Evolutionary conservation across 2,797 vertebrate genomes (phyloP), one percentile per base, ranked within the genome.

Genomic region (Knipowitschia caucasica): DNA sequence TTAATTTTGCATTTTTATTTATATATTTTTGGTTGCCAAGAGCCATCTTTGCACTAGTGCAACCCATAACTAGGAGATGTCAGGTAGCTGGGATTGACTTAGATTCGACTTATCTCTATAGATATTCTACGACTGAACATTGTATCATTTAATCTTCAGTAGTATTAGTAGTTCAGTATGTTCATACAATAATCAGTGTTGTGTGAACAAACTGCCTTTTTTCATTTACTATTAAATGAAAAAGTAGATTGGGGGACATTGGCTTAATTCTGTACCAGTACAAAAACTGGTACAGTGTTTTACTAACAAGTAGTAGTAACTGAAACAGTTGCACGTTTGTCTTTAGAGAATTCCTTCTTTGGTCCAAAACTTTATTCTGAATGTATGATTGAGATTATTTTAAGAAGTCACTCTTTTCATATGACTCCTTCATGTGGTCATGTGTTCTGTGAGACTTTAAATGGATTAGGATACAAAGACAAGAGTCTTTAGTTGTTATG

Each of bases 381-480:
- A 34, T 26, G 5, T 23, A 46, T 44, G 52, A 33, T 49, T 53
- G 34, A 66, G 52, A 70, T 61, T 77, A 59, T 78, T 78, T 73
- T 64, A 23, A 75, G 69, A 68, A 69, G 73, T 84, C 76, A 83
- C 73, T 54, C 72, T 11, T 65, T 81, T 79, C 75, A 77, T 79
- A 80, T 78, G 82, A 82, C 56, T 36, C 49, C 46, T 77, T 80
- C 60, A 61, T 77, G 43, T 26, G 60, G 80, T 87, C 88, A 90
- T 61, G 75, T 62, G 88, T 62, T 73, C 60, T 73, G 51, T 76
- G 74, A 83, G 67, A 67, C 78, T 81, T 85, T 78, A 83, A 88
- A 86, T 75, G 64, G 77, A 81, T 88, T 82, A 80, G 70, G 47
- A 74, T 50, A 64, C 46, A 43, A 52, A 62, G 27, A 43, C 56